Evolutionary conservation across 2,888 invertebrate species (phyloP).

Genomic region (Hydroisotoma schaefferi): DNA sequence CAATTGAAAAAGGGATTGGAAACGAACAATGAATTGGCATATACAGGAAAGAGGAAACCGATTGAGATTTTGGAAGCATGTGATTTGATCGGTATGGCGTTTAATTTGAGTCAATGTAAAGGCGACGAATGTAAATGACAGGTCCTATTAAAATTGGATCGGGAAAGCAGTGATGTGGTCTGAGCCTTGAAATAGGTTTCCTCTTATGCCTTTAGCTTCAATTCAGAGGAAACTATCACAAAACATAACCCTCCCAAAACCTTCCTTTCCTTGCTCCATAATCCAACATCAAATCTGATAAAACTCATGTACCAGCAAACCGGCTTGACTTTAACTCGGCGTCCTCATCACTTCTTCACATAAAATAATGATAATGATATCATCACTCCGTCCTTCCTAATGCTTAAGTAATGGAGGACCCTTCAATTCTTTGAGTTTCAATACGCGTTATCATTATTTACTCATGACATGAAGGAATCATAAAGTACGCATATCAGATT

Average conservation of each 20-base stretch:
- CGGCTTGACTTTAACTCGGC: slow-evolving; percentile 5
- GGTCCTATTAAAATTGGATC: slow-evolving; percentile 47
- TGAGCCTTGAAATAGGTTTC: slow-evolving; percentile 19
- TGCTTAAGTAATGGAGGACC: background rate
- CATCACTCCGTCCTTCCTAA: background rate
- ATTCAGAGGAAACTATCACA: no score
- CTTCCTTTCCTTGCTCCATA: no score
- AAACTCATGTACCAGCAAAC: slow-evolving; percentile 10
- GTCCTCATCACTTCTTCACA: slow-evolving; percentile 6
- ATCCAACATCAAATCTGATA: slow-evolving; percentile 13
- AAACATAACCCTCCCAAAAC: no score
- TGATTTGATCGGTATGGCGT: slow-evolving; percentile 43
- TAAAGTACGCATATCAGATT: no score
- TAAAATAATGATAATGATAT: slow-evolving; percentile 4
- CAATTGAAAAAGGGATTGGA: background rate
- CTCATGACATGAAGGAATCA: no score
- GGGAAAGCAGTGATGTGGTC: slow-evolving; percentile 43
- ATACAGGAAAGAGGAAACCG: no score
- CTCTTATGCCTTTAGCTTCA: slow-evolving; percentile 12
- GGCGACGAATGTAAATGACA: slow-evolving; percentile 47
- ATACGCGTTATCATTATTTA: no score
- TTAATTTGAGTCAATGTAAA: slow-evolving; percentile 46
- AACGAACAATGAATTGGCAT: background rate
- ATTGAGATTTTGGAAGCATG: slow-evolving; percentile 36
- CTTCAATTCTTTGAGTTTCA: background rate